Conservation (phyloP, 2,113 vertebrate genomes). For the Pithys albifrons region DNA sequence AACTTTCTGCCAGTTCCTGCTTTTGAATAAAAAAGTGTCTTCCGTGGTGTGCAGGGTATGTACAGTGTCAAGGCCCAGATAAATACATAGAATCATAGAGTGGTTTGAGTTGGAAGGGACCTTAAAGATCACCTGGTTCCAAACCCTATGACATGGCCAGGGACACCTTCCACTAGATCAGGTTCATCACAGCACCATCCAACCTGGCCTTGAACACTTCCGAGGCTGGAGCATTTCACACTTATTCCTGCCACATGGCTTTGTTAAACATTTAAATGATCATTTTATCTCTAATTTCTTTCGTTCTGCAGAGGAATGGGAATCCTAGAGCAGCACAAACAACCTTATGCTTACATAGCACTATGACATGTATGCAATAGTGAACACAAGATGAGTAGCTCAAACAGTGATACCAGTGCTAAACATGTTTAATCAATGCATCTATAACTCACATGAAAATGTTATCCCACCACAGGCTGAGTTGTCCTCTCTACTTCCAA, state of each 20-base stretch:
- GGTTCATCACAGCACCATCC: not conserved
- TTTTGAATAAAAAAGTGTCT: not conserved
- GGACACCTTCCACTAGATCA: not conserved
- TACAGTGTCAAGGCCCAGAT: not conserved
- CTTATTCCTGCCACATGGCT: not conserved
- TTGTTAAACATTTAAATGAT: not conserved
- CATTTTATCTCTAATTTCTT: not conserved
- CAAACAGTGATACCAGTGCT: not conserved
- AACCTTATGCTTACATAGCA: not conserved
- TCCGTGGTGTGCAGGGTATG: not conserved
- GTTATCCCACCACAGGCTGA: not conserved
- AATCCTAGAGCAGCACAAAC: not conserved
- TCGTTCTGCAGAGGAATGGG: not conserved
- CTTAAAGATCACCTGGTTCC: not conserved
- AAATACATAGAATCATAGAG: not conserved
- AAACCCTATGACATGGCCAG: not conserved
- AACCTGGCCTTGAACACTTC: not conserved
- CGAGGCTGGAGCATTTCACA: not conserved
- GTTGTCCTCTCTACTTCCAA: not conserved
- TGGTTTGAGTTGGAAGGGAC: not conserved
- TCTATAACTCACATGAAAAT: not conserved
- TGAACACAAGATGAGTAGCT: not conserved
- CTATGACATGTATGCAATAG: fast-evolving
- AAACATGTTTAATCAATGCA: not conserved
- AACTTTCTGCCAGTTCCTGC: not conserved